phyloP scores from a whole-genome alignment of 2,113 vertebrate genomes.

The Dissostichus mawsoni region DNA sequence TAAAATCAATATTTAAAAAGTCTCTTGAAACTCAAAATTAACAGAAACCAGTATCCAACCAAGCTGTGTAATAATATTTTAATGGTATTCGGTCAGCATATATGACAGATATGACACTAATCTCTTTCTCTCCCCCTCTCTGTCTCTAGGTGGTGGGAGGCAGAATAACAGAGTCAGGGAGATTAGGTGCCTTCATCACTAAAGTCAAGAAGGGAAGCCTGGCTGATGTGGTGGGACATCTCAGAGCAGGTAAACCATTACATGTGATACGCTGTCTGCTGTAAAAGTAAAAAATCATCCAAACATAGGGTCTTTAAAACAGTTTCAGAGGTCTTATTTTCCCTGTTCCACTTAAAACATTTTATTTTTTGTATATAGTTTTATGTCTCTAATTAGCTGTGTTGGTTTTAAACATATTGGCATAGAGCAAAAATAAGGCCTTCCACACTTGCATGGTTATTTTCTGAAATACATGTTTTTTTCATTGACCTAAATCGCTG shows the following conservation, averaged over 20 bases:
- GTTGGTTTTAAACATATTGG: too few relatives aligned
- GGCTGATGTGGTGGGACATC: constrained; percentile 97
- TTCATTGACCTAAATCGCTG: too few relatives aligned
- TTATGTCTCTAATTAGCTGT: too few relatives aligned
- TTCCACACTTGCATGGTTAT: too few relatives aligned
- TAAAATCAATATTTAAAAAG: too few relatives aligned
- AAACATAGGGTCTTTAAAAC: not conserved
- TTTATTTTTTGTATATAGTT: too few relatives aligned
- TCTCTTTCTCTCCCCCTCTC: constrained; percentile 66
- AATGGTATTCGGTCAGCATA: not conserved
- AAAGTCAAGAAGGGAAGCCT: constrained; percentile 99
- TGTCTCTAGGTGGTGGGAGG: constrained; percentile 93
- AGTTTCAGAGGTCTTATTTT: not conserved
- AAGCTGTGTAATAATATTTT: not conserved
- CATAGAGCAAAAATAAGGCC: too few relatives aligned
- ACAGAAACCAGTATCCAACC: too few relatives aligned
- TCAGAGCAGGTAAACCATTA: constrained; percentile 89
- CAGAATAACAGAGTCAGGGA: constrained; percentile 96
- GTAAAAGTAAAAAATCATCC: not conserved
- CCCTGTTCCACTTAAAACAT: not conserved
- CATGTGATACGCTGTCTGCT: not conserved
- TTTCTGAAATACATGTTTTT: too few relatives aligned
- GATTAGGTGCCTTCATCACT: constrained; percentile 99
- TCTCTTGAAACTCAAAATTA: too few relatives aligned
- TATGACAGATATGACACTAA: not conserved